Evolutionary conservation across 2,113 vertebrate genomes (phyloP).

Genomic region (Serilophus lunatus): DNA sequence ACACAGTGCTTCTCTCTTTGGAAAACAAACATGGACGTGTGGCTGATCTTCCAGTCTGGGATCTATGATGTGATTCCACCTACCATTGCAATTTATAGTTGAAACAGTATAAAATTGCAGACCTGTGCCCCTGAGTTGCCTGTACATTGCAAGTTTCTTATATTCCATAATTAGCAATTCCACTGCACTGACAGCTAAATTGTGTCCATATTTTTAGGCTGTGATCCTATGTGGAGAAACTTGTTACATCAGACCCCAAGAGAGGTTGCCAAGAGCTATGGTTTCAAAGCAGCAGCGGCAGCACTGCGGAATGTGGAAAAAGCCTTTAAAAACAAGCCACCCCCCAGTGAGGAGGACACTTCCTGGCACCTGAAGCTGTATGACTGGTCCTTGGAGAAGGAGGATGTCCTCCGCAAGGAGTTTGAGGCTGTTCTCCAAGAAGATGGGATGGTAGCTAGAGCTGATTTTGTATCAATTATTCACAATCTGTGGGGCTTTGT

Average conservation of each 20-base stretch:
- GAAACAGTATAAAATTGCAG: not conserved
- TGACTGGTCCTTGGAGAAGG: slow-evolving; percentile 85
- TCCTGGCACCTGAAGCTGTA: slow-evolving; percentile 72
- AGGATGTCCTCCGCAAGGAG: slow-evolving; percentile 67
- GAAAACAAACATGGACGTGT: not conserved
- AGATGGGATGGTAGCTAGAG: slow-evolving; percentile 61
- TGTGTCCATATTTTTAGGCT: slow-evolving; percentile 75
- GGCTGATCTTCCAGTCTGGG: not conserved
- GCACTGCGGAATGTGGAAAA: slow-evolving; percentile 81
- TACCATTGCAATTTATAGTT: not conserved
- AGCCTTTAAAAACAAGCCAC: slow-evolving; percentile 60
- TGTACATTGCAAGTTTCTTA: not conserved
- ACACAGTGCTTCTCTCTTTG: not conserved
- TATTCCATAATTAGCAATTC: not conserved
- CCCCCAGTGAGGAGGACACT: not conserved
- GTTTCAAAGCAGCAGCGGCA: slow-evolving; percentile 79
- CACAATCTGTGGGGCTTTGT: slow-evolving; percentile 69
- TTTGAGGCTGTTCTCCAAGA: slow-evolving; percentile 51
- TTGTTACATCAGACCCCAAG: slow-evolving; percentile 74
- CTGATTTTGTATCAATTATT: slow-evolving; percentile 76
- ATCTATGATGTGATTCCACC: not conserved
- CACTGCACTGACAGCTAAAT: not conserved
- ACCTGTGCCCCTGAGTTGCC: not conserved
- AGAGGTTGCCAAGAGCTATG: slow-evolving; percentile 76
- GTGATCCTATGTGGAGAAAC: slow-evolving; percentile 87